These are phyloP conservation scores for Centrocercus urophasianus DNA, from an alignment of 2,113 vertebrate genomes.

Conservation along the genomic window DNA sequence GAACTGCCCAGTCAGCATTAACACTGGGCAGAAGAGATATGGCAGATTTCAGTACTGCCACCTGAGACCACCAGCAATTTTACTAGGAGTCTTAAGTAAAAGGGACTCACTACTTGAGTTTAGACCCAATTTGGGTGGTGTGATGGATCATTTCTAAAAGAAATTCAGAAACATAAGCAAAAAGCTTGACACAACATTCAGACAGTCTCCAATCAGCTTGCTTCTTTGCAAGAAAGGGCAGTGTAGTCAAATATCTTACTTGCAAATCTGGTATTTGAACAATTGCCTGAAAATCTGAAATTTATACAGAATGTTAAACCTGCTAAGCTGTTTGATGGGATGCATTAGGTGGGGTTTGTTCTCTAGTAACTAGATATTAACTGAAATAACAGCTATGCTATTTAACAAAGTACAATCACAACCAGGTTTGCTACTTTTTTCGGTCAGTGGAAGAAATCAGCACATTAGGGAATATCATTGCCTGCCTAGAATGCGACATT, in stretches of 20 bases:
- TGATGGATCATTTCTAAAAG: background rate
- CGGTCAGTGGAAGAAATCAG: conserved; percentile 43
- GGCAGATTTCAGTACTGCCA: too few relatives aligned
- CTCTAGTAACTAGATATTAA: conserved; percentile 43
- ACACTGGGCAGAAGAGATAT: background rate
- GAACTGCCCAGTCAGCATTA: background rate
- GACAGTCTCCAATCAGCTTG: background rate
- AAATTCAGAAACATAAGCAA: background rate
- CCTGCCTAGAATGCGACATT: conserved; percentile 42
- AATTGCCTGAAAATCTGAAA: background rate
- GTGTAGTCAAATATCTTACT: background rate
- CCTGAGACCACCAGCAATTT: background rate
- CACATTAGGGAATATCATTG: conserved; percentile 34
- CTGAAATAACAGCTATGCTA: conserved; percentile 57
- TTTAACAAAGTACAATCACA: conserved; percentile 63
- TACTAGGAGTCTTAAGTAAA: background rate
- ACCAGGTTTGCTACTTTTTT: conserved; percentile 49
- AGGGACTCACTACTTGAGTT: background rate
- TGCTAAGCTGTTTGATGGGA: background rate
- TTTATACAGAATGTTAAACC: background rate
- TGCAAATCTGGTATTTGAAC: background rate
- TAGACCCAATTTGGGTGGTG: background rate
- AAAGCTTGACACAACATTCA: background rate
- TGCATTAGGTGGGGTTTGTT: background rate
- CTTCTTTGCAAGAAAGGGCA: rapidly evolving